These are phyloP conservation scores for Microcebus lehilahytsara DNA, from an alignment of 2,113 vertebrate species.

Conservation along the genomic window DNA sequence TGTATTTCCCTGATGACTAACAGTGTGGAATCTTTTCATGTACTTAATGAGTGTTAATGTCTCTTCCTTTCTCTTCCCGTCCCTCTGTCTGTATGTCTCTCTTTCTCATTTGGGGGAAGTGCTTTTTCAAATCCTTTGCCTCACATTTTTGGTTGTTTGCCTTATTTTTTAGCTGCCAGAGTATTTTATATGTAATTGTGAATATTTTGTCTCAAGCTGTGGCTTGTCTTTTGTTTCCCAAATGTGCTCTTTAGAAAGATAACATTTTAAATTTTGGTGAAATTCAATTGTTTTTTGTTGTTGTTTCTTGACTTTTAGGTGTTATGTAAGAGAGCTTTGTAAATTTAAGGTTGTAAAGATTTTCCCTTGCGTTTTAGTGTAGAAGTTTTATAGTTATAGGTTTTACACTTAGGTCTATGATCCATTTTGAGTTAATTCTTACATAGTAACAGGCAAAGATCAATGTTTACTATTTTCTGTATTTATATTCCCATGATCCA, in stretches of 20 bases:
- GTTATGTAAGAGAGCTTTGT: not conserved
- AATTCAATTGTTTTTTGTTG: not conserved
- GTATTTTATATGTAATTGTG: not conserved
- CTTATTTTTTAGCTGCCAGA: not conserved
- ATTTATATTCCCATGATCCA: not conserved
- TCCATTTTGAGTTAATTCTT: slow-evolving; percentile 5
- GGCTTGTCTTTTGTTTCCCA: not conserved
- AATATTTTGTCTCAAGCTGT: not conserved
- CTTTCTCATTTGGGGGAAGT: not conserved
- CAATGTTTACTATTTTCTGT: not conserved
- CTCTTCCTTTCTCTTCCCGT: not conserved
- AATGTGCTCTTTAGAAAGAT: not conserved
- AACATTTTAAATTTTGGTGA: not conserved
- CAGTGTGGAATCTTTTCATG: not conserved
- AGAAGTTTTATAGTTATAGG: not conserved
- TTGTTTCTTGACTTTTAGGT: not conserved
- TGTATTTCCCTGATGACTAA: not conserved
- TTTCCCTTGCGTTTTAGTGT: not conserved
- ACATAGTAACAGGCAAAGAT: not conserved
- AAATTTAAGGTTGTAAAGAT: not conserved
- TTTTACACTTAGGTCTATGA: not conserved
- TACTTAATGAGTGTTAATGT: not conserved
- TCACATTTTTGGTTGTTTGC: not conserved
- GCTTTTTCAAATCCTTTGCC: not conserved
- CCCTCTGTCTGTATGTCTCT: not conserved